Evolutionary conservation across 2,113 vertebrate species (phyloP).

Genomic region (Catharus bicknelli): DNA sequence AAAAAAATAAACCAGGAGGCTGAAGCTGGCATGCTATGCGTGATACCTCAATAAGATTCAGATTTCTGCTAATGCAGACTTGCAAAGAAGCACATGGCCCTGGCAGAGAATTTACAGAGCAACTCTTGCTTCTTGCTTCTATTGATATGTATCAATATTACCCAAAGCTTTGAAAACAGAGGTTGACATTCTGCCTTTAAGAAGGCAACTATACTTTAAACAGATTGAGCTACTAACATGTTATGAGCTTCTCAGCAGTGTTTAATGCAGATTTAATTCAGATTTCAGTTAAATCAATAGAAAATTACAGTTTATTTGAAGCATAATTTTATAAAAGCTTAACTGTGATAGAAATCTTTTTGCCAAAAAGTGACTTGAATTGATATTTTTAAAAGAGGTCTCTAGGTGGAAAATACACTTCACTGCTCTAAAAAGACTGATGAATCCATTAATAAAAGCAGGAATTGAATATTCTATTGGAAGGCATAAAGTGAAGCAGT

Average conservation of each 20-base stretch:
- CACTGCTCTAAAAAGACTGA: not conserved
- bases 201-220: not conserved
- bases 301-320: not conserved
- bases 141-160: not conserved
- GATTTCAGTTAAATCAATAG: not conserved
- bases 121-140: not conserved
- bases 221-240: not conserved
- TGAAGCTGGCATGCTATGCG: not conserved
- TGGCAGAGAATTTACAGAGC: not conserved
- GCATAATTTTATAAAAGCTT: not conserved
- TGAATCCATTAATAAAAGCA: not conserved
- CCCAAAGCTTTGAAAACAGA: not conserved
- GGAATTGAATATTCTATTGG: not conserved
- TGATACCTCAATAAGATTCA: not conserved
- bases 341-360: not conserved
- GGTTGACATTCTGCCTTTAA: not conserved
- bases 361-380: not conserved
- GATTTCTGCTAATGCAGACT: not conserved
- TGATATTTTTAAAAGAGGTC: not conserved
- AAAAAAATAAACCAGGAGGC: not conserved
- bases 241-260: not conserved
- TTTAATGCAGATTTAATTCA: not conserved
- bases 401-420: not conserved
- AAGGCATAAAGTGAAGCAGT: not conserved
- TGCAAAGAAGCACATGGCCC: not conserved